Evolutionary conservation across 2,888 invertebrate genomes (phyloP), one percentile per base, ranked within the genome.

Genomic region (Phaedon cochleariae): DNA sequence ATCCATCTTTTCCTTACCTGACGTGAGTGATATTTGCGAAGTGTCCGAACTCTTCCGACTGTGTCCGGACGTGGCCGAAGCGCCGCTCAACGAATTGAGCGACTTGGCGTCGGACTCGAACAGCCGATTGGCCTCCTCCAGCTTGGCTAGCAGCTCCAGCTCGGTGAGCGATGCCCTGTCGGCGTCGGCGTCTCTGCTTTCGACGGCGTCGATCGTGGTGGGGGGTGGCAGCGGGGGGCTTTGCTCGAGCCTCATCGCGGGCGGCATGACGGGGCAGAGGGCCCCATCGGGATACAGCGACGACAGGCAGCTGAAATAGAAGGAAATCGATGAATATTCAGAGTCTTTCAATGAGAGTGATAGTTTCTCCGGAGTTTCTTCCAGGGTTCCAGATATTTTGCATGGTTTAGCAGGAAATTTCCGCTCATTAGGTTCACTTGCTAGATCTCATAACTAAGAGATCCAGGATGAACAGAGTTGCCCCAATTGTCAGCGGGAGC

Each of bases 71-170:
- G 87, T 62, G 20, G 64, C 88, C 75, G 86, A 85, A 73, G 85
- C 85, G 74, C 89, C 89, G 79, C 89, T 89, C 79, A 94, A 84
- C 45, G 93, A 93, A 82, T 92, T 95, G 85, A 90, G 90, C 82
- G 93, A 92, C 86, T 97, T 97, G 81, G 94, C 93, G 88, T 97
- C 97, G 83, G 95, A 93, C 87, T 97, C 97, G 84, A 96, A 94
- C 75, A 94, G 89, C 85, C 97, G 93, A 85, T 97, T 97, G 80
- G 95, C 96, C 82, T 95, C 96, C 89, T 97, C 97, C 88, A 97
- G 90, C 84, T 96, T 96, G 85, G 95, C 95, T 81, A 97, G 88
- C 77, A 97, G 89, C 86, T 92, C 94, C 89, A 93, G 89, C 83
- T 95, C 96, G 85, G 93, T 88, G 81, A 87, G 85, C 69, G 86